phyloP scores from a whole-genome alignment of 2,113 vertebrate species.

The Amblyopsis rosae region DNA sequence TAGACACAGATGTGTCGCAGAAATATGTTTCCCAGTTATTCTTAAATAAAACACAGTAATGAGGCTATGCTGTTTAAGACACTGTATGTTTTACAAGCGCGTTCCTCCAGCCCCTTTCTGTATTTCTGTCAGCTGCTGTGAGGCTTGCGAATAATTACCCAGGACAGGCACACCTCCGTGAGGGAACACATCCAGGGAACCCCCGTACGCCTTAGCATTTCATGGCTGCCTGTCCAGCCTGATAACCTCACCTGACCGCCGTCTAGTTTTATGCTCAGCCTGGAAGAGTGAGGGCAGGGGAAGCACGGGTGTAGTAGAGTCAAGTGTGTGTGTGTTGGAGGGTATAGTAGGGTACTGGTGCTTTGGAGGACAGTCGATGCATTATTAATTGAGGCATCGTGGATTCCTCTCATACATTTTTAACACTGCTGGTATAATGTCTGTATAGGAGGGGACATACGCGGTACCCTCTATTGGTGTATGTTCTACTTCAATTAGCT shows the following conservation, averaged over 20 bases:
- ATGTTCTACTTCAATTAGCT: background rate
- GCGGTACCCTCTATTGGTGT: background rate
- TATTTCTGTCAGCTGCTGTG: constrained; percentile 11
- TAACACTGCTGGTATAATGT: constrained; percentile 26
- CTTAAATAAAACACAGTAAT: background rate
- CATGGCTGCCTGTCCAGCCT: constrained; percentile 23
- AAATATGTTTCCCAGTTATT: background rate
- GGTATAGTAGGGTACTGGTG: background rate
- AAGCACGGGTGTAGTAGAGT: constrained; percentile 26
- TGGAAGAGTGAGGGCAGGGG: constrained; percentile 35
- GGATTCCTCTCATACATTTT: constrained; percentile 36
- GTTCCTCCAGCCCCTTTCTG: constrained; percentile 15
- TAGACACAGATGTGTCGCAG: too few species aligned
- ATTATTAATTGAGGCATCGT: constrained; percentile 66
- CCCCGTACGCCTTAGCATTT: constrained; percentile 7
- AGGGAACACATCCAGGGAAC: constrained; percentile 14
- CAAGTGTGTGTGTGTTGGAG: constrained; percentile 1
- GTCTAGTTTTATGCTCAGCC: constrained; percentile 53
- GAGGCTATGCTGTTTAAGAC: background rate
- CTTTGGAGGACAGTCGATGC: constrained; percentile 46
- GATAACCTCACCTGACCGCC: constrained; percentile 44
- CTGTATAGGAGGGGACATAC: constrained; percentile 4
- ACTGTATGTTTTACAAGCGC: background rate
- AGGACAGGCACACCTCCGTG: constrained; percentile 12
- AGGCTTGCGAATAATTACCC: constrained; percentile 23